These are phyloP conservation scores for Dorcus hopei DNA, from an alignment of 2,888 invertebrate species.

Conservation along the genomic window DNA sequence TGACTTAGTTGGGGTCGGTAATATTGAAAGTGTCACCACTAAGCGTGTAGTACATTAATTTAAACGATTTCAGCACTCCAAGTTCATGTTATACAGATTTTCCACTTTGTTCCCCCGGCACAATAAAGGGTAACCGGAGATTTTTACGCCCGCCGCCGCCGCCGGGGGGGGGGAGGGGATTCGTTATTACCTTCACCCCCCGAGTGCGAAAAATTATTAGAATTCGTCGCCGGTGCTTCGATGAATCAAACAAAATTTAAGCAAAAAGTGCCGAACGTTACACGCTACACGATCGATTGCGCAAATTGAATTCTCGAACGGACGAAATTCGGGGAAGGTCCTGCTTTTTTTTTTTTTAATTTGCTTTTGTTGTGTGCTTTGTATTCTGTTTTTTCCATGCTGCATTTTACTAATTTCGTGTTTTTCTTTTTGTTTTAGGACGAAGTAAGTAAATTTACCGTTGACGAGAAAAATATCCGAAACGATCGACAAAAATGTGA, in stretches of 20 bases:
- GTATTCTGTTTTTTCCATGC: slow-evolving; percentile 11
- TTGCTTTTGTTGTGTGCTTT: background rate
- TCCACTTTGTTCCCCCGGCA: slow-evolving; percentile 17
- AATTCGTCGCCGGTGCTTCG: too few relatives aligned
- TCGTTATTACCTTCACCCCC: too few relatives aligned
- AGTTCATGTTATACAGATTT: slow-evolving; percentile 26
- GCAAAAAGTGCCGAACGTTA: background rate
- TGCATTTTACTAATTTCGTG: slow-evolving; percentile 39
- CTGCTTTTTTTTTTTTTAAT: too few relatives aligned
- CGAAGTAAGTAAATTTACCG: slow-evolving; percentile 47
- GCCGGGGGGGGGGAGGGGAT: too few relatives aligned
- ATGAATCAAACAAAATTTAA: background rate
- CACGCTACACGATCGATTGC: background rate
- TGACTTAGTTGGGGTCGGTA: slow-evolving; percentile 39
- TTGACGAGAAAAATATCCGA: slow-evolving; percentile 6
- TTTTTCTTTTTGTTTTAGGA: slow-evolving; percentile 50
- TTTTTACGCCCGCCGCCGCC: slow-evolving; percentile 1
- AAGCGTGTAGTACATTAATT: slow-evolving; percentile 41
- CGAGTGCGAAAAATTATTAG: too few relatives aligned
- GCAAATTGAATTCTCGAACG: too few relatives aligned
- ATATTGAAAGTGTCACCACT: slow-evolving; percentile 43
- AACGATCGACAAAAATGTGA: slow-evolving; percentile 9
- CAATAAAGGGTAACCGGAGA: slow-evolving; percentile 12
- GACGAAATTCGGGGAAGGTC: too few relatives aligned
- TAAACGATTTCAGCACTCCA: slow-evolving; percentile 26